Base-by-base conservation (phyloP, 64 coral and sea anemone species). In the Astreopora myriophthalma region DNA sequence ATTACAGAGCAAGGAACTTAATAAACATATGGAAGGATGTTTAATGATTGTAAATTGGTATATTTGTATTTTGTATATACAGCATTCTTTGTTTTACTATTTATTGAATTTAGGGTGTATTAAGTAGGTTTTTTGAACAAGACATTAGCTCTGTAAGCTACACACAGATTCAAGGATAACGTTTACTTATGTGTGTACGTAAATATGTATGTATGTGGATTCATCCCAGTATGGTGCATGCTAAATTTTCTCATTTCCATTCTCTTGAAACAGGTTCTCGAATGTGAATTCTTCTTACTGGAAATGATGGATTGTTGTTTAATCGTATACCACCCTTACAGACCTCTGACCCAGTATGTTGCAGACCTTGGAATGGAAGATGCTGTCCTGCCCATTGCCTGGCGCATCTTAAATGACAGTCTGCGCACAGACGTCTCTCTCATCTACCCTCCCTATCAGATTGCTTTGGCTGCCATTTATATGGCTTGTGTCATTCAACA, bases 401-500 rank as follows among this genome's bases (percentile, higher is more conserved):
- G 97, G 97, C 90, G 97, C 34, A 99, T 99, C 12, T 85, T 99
- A 22, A 99, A 99, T 94, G 97, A 99, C 44, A 99, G 94, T 90
- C 68, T 99, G 33, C 88, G 97, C 10, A 99, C 97, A 17, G 97
- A 99, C 85, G 91, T 93, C 24, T 99, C 86, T 38, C 76, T 99
- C 13, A 77, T 95, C 46, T 96, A 99, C 6, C 94, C 97, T 17
- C 97, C 97, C 29, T 99, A 95, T 75, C 91, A 92, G 20, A 99
- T 99, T 71, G 94, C 97, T 34, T 74, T 99, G 34, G 97, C 97
- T 24, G 97, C 97, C 20, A 95, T 99, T 77, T 88, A 99, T 74
- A 99, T 99, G 97, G 93, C 97, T 28, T 99, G 97, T 78, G 97
- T 99, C 26, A 93, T 99, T 75, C 94, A 99, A 80, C 94, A 99